Evolutionary conservation across 1,140 invertebrate genomes (phyloP), one percentile per base, ranked within the genome.

Genomic region (Drosophila repletoides): DNA sequence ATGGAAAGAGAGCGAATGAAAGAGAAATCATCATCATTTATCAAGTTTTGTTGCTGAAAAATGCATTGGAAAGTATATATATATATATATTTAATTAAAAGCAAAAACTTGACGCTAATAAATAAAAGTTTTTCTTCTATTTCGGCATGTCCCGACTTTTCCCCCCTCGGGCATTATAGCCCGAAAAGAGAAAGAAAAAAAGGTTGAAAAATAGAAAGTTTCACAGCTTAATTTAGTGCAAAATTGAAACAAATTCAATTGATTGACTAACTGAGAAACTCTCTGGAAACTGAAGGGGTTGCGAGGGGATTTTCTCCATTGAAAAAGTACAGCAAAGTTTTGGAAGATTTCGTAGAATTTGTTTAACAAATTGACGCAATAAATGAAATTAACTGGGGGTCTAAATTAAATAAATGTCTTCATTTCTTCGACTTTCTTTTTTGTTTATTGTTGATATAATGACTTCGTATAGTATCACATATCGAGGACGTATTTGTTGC

Each of bases 41-140:
- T 81, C 77, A 81, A 81, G 77, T 66, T 81, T 45, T 28, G n/a
- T n/a, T n/a, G 34, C 10, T 48, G 53, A 46, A 46, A 79, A 79
- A 71, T 70, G 63, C 80, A 36, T 17, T 66, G 41, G 33, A 70
- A 73, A 73, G 56, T 76, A 52, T 77, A 77, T 83, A 79, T 79
- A 86, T 86, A 86, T 84, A 84, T 76, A 52, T 77, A 77, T 83
- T 84, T 79, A 86, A 84, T 84, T 84, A 84, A 84, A 75, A 45
- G 53, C 60, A 26, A 69, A 84, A 86, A 79, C 45, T 84, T 74
- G 65, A 69, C 51, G 71, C 75, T 73, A 83, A 84, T 77, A 84
- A 83, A 84, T 74, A 86, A 75, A 84, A 86, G 59, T 70, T 36
- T 12, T 28, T 5, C 22, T 29, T 12, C 9, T 36, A 9, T 26